Conservation (phyloP, 2,888 invertebrate species). For the Lacanobia wlatinum region DNA sequence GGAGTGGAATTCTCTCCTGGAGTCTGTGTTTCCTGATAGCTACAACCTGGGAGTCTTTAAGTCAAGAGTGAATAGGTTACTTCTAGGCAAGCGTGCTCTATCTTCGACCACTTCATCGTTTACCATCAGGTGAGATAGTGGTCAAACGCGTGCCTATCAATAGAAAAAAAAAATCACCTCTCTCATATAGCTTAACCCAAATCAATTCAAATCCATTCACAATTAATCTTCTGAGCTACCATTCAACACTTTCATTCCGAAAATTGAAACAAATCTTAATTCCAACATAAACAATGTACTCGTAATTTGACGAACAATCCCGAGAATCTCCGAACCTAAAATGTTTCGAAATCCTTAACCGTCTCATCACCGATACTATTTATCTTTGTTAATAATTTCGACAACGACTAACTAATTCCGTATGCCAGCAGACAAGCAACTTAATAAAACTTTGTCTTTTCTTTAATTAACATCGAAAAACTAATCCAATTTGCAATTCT, state of each 20-base stretch:
- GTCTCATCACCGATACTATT: constrained; percentile 46
- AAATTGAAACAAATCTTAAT: constrained; percentile 34
- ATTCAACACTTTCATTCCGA: not conserved
- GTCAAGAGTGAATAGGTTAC: too few species aligned
- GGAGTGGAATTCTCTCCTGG: too few species aligned
- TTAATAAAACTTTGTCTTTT: constrained; percentile 67
- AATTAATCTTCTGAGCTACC: constrained; percentile 9
- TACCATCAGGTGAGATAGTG: too few species aligned
- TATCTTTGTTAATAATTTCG: constrained; percentile 59
- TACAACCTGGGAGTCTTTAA: too few species aligned
- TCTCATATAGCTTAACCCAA: not conserved
- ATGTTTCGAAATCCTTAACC: constrained; percentile 35
- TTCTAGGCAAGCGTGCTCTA: too few species aligned
- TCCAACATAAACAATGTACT: constrained; percentile 22
- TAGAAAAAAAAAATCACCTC: too few species aligned
- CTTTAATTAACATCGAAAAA: constrained; percentile 70
- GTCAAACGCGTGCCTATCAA: too few species aligned
- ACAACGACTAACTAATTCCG: constrained; percentile 57
- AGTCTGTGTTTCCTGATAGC: too few species aligned
- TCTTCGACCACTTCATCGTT: too few species aligned
- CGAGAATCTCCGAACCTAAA: constrained; percentile 19
- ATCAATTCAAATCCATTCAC: constrained; percentile 18
- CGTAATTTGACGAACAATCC: constrained; percentile 26
- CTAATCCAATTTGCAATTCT: constrained; percentile 68
- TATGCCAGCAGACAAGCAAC: constrained; percentile 62